Percentiles rank a stretch among this genome's conserved stretches.
Conservation (phyloP, 2,113 vertebrate species). For the Bolborhynchus lineola region DNA sequence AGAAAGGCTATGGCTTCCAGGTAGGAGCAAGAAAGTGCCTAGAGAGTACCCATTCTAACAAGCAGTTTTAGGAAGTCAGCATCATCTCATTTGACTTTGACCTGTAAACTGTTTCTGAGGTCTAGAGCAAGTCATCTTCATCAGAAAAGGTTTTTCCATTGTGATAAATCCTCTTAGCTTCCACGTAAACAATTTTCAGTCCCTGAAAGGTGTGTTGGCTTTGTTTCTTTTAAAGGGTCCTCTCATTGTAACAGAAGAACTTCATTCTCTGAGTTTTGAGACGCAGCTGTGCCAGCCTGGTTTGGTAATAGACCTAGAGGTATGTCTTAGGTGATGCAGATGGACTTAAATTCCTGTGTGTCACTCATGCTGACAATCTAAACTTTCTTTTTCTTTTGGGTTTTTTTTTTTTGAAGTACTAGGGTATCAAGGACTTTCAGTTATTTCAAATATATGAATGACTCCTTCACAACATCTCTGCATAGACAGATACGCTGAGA, state of each 20-base stretch:
- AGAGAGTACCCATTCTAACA: neutral
- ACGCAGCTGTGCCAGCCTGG: slow-evolving; percentile 89
- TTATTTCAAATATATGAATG: neutral
- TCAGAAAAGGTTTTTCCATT: neutral
- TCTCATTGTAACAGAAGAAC: slow-evolving; percentile 95
- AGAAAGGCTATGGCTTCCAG: neutral
- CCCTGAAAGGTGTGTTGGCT: neutral
- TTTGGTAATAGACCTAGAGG: slow-evolving; percentile 89
- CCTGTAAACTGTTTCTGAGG: neutral
- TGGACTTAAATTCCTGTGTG: neutral
- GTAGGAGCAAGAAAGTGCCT: neutral
- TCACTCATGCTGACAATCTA: neutral
- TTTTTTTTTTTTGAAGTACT: neutral
- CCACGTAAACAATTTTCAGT: neutral
- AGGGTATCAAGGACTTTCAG: neutral
- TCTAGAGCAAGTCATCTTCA: neutral
- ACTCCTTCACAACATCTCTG: neutral
- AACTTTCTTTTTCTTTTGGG: neutral
- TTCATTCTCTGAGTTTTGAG: slow-evolving; percentile 95
- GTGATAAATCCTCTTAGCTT: neutral
- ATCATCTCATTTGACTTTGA: neutral
- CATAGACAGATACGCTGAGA: neutral
- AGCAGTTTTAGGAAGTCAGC: neutral
- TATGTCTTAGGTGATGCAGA: slow-evolving; percentile 55
- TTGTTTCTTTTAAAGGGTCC: slow-evolving; percentile 79